phyloP scores from a whole-genome alignment of 92 coral and sea anemone genomes.

The Umimayanthus chanpuru region DNA sequence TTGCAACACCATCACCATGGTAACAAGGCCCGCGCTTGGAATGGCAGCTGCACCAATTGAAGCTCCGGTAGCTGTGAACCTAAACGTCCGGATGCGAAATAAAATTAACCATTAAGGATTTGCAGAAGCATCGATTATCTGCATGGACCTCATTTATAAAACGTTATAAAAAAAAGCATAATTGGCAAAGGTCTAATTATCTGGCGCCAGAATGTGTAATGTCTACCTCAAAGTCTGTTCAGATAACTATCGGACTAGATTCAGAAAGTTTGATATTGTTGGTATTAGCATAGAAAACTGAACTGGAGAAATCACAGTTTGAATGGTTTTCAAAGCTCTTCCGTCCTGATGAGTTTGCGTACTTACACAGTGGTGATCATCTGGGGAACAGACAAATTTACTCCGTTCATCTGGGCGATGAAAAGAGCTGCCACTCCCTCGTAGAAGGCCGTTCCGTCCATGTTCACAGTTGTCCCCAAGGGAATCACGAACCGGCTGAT shows the following conservation, averaged over 20 bases:
- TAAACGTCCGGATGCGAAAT: not conserved
- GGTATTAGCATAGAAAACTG: no score
- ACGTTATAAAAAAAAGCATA: no score
- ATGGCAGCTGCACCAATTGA: constrained; percentile 84
- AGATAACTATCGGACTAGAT: no score
- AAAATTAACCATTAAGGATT: not conserved
- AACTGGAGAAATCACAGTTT: no score
- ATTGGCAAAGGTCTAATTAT: no score
- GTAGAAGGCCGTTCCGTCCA: constrained; percentile 96
- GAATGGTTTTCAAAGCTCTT: no score
- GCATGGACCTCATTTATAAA: no score
- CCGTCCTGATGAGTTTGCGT: not conserved
- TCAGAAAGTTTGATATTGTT: no score
- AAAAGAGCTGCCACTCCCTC: constrained; percentile 90
- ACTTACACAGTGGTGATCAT: constrained; percentile 93
- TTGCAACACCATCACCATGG: constrained; percentile 79
- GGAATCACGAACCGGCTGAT: constrained; percentile 86
- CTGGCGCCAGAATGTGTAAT: no score
- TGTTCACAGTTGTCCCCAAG: constrained; percentile 90
- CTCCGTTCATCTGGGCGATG: constrained; percentile 90
- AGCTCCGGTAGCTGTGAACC: constrained; percentile 76
- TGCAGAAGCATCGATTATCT: no score
- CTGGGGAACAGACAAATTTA: constrained; percentile 72
- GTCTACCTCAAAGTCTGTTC: no score
- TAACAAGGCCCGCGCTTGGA: constrained; percentile 84